Evolutionary conservation across 1,140 invertebrate species (phyloP), one percentile per base, ranked within the genome.

Genomic region (Ctenoplectra terminalis): DNA sequence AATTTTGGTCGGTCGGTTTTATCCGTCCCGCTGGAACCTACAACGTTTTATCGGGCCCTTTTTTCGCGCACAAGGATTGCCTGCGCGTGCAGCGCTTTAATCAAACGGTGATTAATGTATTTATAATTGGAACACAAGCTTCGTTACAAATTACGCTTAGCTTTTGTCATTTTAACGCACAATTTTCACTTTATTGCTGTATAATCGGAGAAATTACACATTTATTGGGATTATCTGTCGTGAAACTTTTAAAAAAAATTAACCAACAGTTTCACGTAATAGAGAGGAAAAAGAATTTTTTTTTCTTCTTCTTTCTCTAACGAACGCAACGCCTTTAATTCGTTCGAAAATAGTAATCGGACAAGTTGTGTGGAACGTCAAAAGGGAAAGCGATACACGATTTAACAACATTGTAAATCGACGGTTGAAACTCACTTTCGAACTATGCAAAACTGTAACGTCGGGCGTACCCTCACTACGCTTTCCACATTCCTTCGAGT

Each of bases 371-470:
- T 50, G 11, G 7, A 56, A 46, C 29, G 31, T 40, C 46, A 40
- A 63, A 79, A 52, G 46, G 17, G 56, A 71, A 54, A 71, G 56
- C 34, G 31, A 70, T 29, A 20, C 31, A 52, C 31, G 50, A 43
- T 67, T 50, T 34, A 37, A 76, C 11, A 77, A 50, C 26, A 26
- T 43, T 61, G 46, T 43, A 34, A 52, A 2, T 43, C 48, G 37
- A 13, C 34, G 15, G 48, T 56, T 52, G 20, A 26, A 61, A 73
- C 77, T 80, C 77, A 80, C 77, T 80, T 80, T 80, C 77, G 23
- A 80, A 13, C 58, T 54, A 80, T 73, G 46, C 37, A 64, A 64
- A 80, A 80, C 29, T 61, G 43, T 61, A 52, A 63, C 54, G 75
- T 60, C 52, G 40, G 31, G 3, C 43, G 26, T 31, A 17, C 8